Conservation (phyloP, 2,113 vertebrate genomes). For the Ranitomeya imitator region DNA sequence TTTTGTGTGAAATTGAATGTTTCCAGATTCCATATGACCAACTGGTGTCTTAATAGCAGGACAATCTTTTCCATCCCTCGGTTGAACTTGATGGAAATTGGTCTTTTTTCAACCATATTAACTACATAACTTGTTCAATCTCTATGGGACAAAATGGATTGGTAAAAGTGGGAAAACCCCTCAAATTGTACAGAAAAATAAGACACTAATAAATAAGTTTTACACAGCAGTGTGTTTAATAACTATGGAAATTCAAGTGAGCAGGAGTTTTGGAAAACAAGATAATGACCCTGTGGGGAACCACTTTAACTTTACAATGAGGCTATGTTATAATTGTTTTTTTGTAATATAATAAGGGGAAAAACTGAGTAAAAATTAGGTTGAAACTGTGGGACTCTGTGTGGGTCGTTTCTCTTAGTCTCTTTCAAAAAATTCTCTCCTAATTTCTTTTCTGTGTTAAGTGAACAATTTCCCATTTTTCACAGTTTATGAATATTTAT, state of each 20-base stretch:
- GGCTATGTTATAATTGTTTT: background rate
- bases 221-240: background rate
- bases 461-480: slow-evolving; percentile 49
- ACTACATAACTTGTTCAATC: too few relatives aligned
- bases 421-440: background rate
- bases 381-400: background rate
- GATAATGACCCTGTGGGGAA: background rate
- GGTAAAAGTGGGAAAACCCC: background rate
- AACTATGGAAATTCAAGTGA: background rate
- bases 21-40: too few relatives aligned
- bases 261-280: background rate
- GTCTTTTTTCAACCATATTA: too few relatives aligned
- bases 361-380: background rate
- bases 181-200: background rate
- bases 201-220: background rate
- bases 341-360: background rate
- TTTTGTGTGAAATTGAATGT: too few relatives aligned
- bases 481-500: slow-evolving; percentile 67
- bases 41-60: background rate
- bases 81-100: too few relatives aligned
- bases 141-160: background rate
- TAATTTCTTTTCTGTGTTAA: slow-evolving; percentile 13
- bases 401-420: background rate
- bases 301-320: background rate
- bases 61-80: background rate